Evolutionary conservation across 2,113 vertebrate genomes (phyloP).

Genomic region (Centropus bengalensis): DNA sequence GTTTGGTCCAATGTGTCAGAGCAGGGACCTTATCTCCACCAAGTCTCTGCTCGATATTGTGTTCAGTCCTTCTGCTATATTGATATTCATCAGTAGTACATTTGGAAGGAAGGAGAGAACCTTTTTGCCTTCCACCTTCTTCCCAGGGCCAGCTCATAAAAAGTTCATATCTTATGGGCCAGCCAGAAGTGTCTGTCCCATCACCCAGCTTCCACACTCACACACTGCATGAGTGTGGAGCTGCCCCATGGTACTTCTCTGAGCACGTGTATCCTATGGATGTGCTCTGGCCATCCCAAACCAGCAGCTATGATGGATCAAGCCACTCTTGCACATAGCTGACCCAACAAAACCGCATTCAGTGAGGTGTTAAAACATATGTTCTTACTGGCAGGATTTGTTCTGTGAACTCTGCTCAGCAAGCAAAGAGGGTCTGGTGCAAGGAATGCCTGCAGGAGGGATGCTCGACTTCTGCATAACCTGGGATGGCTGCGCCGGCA

Average conservation of each 20-base stretch:
- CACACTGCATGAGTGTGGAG: accelerated
- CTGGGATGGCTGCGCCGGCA: not conserved
- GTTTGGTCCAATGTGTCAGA: not conserved
- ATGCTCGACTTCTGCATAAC: not conserved
- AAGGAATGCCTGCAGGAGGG: not conserved
- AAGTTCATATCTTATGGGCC: not conserved
- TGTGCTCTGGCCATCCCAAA: not conserved
- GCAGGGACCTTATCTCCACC: not conserved
- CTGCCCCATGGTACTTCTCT: not conserved
- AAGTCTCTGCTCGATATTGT: not conserved
- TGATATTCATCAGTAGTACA: not conserved
- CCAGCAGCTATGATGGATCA: not conserved
- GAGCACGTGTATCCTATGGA: accelerated
- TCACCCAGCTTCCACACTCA: not conserved
- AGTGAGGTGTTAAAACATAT: not conserved
- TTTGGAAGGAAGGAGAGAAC: not conserved
- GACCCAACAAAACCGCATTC: not conserved
- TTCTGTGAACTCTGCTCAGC: not conserved
- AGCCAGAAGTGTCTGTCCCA: not conserved
- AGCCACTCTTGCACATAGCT: not conserved
- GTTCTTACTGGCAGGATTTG: not conserved
- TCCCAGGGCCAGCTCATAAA: not conserved
- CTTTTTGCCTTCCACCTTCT: not conserved
- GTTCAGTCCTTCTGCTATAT: not conserved
- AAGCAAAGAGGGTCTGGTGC: not conserved